Percentiles rank a stretch among this genome's conserved stretches.
phyloP scores from a whole-genome alignment of 2,888 invertebrate genomes.

The Acronicta leporina region DNA sequence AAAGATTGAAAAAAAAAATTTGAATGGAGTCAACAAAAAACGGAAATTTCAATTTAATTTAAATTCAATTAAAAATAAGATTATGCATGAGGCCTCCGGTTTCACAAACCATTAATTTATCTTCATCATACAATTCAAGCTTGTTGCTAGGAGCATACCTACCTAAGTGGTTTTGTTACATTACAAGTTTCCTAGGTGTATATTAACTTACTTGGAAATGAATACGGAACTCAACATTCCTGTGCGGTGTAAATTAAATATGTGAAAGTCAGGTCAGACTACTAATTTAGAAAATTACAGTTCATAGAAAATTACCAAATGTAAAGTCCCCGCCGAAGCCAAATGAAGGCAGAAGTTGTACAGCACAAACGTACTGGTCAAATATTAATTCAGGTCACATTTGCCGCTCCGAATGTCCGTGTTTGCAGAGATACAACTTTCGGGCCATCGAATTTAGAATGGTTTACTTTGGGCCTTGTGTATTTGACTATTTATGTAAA shows the following conservation, averaged over 20 bases:
- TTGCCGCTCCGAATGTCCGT: constrained; percentile 79
- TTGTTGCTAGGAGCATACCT: constrained; percentile 37
- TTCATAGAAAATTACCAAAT: constrained; percentile 77
- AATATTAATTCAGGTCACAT: constrained; percentile 88
- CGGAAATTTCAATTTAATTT: no score
- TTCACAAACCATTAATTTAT: constrained; percentile 44
- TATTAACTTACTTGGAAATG: constrained; percentile 55
- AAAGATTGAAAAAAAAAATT: no score
- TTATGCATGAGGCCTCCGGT: constrained; percentile 31
- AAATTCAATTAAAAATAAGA: no score
- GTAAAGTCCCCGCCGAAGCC: constrained; percentile 69
- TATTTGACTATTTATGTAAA: constrained; percentile 85
- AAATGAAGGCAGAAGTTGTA: constrained; percentile 77
- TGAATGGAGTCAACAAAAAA: constrained; percentile 10
- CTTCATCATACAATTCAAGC: constrained; percentile 39
- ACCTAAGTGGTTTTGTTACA: constrained; percentile 43
- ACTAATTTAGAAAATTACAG: constrained; percentile 76
- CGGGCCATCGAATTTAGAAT: constrained; percentile 82
- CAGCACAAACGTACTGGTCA: constrained; percentile 75
- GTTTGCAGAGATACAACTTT: constrained; percentile 86
- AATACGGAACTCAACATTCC: constrained; percentile 60
- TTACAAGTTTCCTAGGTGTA: constrained; percentile 50
- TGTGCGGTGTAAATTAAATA: constrained; percentile 65
- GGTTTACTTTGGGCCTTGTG: constrained; percentile 80
- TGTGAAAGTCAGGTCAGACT: constrained; percentile 65